phyloP scores from a whole-genome alignment of 2,888 invertebrate genomes.

The Hoplodrina ambigua region DNA sequence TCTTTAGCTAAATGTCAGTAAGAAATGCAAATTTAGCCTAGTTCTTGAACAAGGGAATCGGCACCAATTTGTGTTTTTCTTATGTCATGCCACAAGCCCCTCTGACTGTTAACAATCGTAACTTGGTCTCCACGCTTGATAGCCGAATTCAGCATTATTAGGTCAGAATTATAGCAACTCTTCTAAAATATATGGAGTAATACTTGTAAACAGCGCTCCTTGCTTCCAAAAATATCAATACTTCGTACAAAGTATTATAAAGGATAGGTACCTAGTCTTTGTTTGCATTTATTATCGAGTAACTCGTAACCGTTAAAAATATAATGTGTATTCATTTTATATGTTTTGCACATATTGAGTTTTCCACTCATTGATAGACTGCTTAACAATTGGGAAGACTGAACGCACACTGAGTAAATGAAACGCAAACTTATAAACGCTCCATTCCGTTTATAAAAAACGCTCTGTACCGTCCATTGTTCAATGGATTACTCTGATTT shows the following conservation, averaged over 20 bases:
- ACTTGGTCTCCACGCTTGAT: too few relatives aligned
- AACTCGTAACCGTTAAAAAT: constrained; percentile 9
- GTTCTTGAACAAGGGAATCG: too few relatives aligned
- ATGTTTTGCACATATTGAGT: constrained; percentile 49
- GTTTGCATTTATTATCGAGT: constrained; percentile 12
- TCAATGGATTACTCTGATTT: background rate
- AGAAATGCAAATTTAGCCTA: too few relatives aligned
- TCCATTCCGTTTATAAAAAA: background rate
- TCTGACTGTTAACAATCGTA: too few relatives aligned
- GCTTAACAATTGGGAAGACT: constrained; percentile 53
- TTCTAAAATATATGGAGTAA: background rate
- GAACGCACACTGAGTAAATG: constrained; percentile 35
- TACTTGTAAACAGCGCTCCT: too few relatives aligned
- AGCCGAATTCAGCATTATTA: too few relatives aligned
- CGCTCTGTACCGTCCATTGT: background rate
- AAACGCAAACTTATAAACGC: constrained; percentile 21
- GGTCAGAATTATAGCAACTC: too few relatives aligned
- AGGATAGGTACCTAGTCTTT: background rate
- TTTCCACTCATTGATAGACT: constrained; percentile 55
- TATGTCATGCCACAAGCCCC: too few relatives aligned
- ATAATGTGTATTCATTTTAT: constrained; percentile 18
- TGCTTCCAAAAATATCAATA: background rate
- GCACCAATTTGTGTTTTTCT: too few relatives aligned
- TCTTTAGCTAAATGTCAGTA: too few relatives aligned
- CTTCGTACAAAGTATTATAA: background rate